Evolutionary conservation across 1,140 invertebrate species (phyloP).

Genomic region (Metaphire vulgaris): DNA sequence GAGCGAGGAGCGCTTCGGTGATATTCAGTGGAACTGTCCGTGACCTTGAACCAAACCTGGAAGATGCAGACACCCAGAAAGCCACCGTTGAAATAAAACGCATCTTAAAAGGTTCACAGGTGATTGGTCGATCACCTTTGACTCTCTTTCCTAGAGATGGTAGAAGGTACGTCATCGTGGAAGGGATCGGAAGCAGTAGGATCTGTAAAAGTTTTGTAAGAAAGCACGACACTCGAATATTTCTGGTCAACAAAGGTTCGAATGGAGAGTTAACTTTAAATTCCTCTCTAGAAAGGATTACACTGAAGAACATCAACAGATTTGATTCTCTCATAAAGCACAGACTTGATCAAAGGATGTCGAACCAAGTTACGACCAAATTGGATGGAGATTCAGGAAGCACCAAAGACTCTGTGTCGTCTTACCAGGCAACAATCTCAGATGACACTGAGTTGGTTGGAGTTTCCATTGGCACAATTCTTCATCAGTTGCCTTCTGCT

Average conservation of each 20-base stretch:
- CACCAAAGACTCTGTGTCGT: no score
- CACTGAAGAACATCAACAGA: constrained; percentile 65
- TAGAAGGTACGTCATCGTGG: constrained; percentile 37
- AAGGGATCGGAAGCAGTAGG: constrained; percentile 42
- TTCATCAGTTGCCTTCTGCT: no score
- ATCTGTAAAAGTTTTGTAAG: constrained; percentile 39
- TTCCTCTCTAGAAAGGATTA: constrained; percentile 62
- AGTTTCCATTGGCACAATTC: no score
- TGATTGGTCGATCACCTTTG: constrained; percentile 26
- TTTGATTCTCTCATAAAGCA: constrained; percentile 65
- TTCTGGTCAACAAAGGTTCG: constrained; percentile 59
- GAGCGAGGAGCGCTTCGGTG: neutral
- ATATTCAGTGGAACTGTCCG: neutral
- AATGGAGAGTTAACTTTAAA: constrained; percentile 60
- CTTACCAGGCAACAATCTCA: no score
- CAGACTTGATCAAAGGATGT: no score
- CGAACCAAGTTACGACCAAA: no score
- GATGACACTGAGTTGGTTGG: no score
- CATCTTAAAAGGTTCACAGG: constrained; percentile 44
- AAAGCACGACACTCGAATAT: constrained; percentile 48
- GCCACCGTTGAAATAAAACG: constrained; percentile 47
- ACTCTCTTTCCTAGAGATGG: neutral
- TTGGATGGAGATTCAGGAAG: no score
- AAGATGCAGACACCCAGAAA: constrained; percentile 32
- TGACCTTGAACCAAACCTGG: constrained; percentile 14